Evolutionary conservation across 2,888 invertebrate genomes (phyloP), one percentile per base, ranked within the genome.

Genomic region (Volucella bombylans): DNA sequence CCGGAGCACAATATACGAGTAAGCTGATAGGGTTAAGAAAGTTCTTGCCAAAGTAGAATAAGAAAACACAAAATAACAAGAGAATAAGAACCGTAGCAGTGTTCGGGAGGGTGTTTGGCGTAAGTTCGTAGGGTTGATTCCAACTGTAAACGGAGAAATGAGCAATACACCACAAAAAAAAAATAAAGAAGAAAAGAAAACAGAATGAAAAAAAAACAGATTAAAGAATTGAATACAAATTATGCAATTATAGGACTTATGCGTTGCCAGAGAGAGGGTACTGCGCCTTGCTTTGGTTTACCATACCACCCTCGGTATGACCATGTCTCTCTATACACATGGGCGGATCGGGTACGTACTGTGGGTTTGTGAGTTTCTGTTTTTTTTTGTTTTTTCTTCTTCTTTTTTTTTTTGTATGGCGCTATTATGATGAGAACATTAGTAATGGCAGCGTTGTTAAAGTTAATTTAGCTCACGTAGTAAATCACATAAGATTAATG

Each of bases 211-310:
- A 11, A 6, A 14, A 57, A 47, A 11, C 62, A 81, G 85, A 86
- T 87, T 87, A 88, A 87, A 87, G 88, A 88, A 88, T 88, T 89
- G 89, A 90, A 90, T 90, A 90, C 90, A 90, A 91, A 90, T 90
- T 90, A 90, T 89, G 90, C 89, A 90, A 90, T 90, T 91, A 91
- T 88, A 86, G 59, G 86, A 79, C 82, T 83, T 79, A 79, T 83
- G 68, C 79, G 73, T 69, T 74, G 15, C 9, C 3, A 47, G 49
- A 18, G 12, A 39, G 59, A 50, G 38, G 61, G 15, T n/a, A 52
- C 18, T n/a, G 8, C 12, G 57, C 41, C 38, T 55, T 15, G 39
- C 64, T 39, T 11, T 14, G 14, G 15, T 15, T 15, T 23, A 43
- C 45, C 18, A 6, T 41, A 50, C 23, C 23, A 50, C 49, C 41